Percentiles rank a stretch among this genome's conserved stretches.
phyloP scores from a whole-genome alignment of 1,140 invertebrate species.

The Frieseomelitta varia region DNA sequence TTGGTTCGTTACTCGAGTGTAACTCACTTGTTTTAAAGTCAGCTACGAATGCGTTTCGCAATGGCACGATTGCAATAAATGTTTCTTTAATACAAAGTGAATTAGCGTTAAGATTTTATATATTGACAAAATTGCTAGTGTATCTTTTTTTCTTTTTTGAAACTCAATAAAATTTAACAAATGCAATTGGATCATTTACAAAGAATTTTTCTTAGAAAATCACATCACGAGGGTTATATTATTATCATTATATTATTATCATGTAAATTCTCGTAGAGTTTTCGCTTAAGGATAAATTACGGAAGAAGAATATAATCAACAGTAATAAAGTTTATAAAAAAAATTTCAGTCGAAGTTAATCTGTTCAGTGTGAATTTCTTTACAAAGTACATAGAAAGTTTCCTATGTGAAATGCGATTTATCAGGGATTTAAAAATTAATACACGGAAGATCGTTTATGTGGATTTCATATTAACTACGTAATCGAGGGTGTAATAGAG shows the following conservation, averaged over 20 bases:
- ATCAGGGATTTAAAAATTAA: no score
- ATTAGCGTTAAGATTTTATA: no score
- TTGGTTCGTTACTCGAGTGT: background rate
- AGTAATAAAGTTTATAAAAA: background rate
- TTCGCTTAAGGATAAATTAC: no score
- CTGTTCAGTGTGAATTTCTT: background rate
- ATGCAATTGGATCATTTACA: no score
- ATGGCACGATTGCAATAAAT: constrained; percentile 8
- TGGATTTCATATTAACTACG: background rate
- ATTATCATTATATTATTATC: no score
- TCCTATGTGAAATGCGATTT: background rate
- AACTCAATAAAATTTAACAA: no score
- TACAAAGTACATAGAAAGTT: background rate
- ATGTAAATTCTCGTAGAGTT: no score
- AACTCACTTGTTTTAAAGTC: background rate
- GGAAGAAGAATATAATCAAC: background rate
- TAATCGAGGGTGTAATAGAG: background rate
- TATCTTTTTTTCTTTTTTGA: no score
- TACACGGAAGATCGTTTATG: background rate
- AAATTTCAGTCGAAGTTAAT: background rate
- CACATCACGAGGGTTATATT: no score
- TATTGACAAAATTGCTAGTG: no score
- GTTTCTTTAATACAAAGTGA: background rate
- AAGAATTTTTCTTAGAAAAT: no score
- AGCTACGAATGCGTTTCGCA: constrained; percentile 16